These are phyloP conservation scores for Arrhamphus sclerolepis DNA, from an alignment of 2,797 vertebrate genomes.

Conservation along the genomic window DNA sequence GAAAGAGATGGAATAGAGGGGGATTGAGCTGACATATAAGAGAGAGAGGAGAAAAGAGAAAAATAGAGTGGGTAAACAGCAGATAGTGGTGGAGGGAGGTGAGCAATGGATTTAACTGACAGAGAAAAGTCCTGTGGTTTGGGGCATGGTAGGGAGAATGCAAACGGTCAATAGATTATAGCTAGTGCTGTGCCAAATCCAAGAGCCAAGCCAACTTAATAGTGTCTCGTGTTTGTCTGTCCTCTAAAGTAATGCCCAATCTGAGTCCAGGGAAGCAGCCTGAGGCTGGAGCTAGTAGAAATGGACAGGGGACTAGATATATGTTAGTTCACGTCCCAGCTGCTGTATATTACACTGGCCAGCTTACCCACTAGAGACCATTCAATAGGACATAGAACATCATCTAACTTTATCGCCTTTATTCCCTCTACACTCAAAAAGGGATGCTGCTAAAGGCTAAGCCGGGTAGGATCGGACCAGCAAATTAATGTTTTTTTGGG, in stretches of 20 bases:
- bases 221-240: constrained; percentile 79
- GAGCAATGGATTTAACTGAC: constrained; percentile 72
- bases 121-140: constrained; percentile 72
- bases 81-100: constrained; percentile 70
- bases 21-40: constrained; percentile 69
- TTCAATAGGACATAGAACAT: constrained; percentile 70
- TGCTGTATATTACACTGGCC: constrained; percentile 73
- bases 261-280: constrained; percentile 67
- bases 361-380: constrained; percentile 68
- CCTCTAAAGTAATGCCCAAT: constrained; percentile 77
- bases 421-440: constrained; percentile 51
- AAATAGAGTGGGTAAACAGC: constrained; percentile 69
- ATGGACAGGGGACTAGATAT: constrained; percentile 77
- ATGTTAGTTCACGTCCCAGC: constrained; percentile 77
- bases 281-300: constrained; percentile 74
- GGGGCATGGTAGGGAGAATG: constrained; percentile 65
- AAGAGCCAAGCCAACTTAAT: constrained; percentile 72
- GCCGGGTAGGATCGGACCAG: constrained; percentile 29
- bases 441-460: constrained; percentile 47
- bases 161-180: constrained; percentile 79
- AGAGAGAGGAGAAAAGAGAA: constrained; percentile 44
- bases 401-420: constrained; percentile 66
- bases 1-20: constrained; percentile 73
- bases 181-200: constrained; percentile 66
- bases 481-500: constrained; percentile 46